Conservation (phyloP, 2,888 invertebrate genomes). For the Rotaria magnacalcarata region DNA sequence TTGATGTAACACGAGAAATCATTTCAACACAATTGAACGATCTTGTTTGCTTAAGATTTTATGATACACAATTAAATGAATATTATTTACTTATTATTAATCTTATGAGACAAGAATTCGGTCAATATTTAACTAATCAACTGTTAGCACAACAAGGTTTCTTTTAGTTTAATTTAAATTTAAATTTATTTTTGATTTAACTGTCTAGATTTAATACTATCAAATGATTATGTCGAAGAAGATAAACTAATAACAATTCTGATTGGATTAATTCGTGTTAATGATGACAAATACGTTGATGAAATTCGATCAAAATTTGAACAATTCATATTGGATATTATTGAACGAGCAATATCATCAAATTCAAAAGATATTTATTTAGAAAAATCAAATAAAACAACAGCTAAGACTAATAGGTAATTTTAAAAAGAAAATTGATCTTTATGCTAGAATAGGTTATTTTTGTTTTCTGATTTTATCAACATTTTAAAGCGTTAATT, state of each 20-base stretch:
- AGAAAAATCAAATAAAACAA: neutral
- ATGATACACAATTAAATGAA: conserved; percentile 88
- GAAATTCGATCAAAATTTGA: conserved; percentile 18
- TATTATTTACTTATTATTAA: conserved; percentile 90
- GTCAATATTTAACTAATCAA: neutral
- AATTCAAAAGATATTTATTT: neutral
- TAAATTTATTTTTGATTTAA: neutral
- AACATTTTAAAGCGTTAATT: too few species aligned
- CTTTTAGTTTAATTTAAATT: neutral
- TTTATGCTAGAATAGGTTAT: too few species aligned
- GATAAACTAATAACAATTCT: conserved; percentile 17
- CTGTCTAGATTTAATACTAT: neutral
- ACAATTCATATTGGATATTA: neutral
- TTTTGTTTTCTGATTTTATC: too few species aligned
- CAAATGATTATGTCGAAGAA: conserved; percentile 6
- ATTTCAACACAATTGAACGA: conserved; percentile 81
- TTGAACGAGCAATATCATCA: neutral
- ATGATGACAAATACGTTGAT: conserved; percentile 22
- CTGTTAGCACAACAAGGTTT: neutral
- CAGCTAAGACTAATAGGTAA: neutral
- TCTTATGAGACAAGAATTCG: conserved; percentile 91
- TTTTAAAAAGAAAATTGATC: neutral
- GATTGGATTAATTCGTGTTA: conserved; percentile 31
- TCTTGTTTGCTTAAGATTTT: conserved; percentile 72
- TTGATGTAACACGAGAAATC: conserved; percentile 89